Base-by-base conservation (phyloP, 2,113 vertebrate genomes). In the Oostethus manadensis region DNA sequence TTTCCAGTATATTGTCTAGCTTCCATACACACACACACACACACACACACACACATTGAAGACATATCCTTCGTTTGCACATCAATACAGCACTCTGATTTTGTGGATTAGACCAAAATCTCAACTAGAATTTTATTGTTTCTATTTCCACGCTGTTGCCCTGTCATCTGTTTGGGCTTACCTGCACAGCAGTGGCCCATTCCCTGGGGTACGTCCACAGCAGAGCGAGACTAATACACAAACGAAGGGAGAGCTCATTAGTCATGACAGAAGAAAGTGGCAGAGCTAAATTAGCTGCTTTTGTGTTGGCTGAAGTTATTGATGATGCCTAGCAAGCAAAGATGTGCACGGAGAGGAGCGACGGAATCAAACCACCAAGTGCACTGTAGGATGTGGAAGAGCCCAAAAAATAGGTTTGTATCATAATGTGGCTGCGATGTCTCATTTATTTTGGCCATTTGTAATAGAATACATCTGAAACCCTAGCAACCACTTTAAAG, bases 261-360 rank as follows among this genome's bases (percentile, higher is more conserved):
- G 83, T 87, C 85, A 87, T 76, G 81, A 84, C 77, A 81, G 76
- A 79, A 76, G 75, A 83, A 82, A 85, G 77, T 84, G 77, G 79
- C 61, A 67, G 72, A 80, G 73, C 79, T 84, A 86, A 88, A 84
- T 88, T 88, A 83, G 81, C 75, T 80, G 84, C 78, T 86, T 87
- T 85, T 86, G 82, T 88, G 66, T 13, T 68, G 60, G 81, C 75
- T 85, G 79, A 81, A 79, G 76, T 88, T 86, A 88, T 86, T 88
- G 84, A 88, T 88, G 85, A 81, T 84, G 71, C 58, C 54, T 62
- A 68, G 73, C 69, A 40, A 62, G 70, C 76, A 64, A 66, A 73
- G 74, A 86, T 82, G 70, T 76, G 62, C 73, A 46, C 29, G 55
- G 51, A 65, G 58, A 62, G 68, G 63, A 33, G 51, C 76, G 42